Percentiles rank a stretch among this genome's conserved stretches.
phyloP scores from a whole-genome alignment of 2,888 invertebrate genomes.

The Dyspetes luteomarginatus region DNA sequence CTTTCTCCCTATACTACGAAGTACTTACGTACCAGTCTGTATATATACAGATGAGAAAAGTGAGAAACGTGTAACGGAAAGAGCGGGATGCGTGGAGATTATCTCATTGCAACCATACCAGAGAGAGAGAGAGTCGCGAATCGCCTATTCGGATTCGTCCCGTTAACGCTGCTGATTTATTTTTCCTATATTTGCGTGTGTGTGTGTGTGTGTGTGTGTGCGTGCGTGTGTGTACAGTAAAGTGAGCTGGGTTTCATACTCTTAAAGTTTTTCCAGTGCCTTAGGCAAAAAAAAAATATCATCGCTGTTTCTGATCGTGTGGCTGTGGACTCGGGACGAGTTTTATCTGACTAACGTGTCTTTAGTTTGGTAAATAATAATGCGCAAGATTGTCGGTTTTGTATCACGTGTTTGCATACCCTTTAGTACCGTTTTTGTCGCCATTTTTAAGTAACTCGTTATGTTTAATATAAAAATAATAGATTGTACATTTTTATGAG shows the following conservation, averaged over 20 bases:
- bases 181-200: conserved; percentile 14
- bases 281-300: not conserved
- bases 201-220: too few species aligned
- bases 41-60: conserved; percentile 25
- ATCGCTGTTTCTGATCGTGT: conserved; percentile 11
- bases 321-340: too few species aligned
- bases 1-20: conserved; percentile 2
- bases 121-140: conserved; percentile 24
- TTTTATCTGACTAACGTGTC: not conserved
- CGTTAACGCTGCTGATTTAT: conserved; percentile 46
- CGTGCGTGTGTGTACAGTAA: too few species aligned
- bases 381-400: conserved; percentile 76
- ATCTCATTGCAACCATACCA: conserved; percentile 31
- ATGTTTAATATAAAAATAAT: too few species aligned
- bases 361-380: conserved; percentile 67
- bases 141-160: conserved; percentile 43
- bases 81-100: conserved; percentile 60
- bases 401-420: conserved; percentile 77
- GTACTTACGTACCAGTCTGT: not conserved
- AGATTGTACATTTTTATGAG: too few species aligned
- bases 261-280: not conserved
- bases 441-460: too few species aligned
- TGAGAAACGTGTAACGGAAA: conserved; percentile 33
- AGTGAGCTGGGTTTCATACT: conserved; percentile 9
- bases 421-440: conserved; percentile 69